Conservation (phyloP, 2,113 vertebrate genomes). For the Trachemys scripta region DNA sequence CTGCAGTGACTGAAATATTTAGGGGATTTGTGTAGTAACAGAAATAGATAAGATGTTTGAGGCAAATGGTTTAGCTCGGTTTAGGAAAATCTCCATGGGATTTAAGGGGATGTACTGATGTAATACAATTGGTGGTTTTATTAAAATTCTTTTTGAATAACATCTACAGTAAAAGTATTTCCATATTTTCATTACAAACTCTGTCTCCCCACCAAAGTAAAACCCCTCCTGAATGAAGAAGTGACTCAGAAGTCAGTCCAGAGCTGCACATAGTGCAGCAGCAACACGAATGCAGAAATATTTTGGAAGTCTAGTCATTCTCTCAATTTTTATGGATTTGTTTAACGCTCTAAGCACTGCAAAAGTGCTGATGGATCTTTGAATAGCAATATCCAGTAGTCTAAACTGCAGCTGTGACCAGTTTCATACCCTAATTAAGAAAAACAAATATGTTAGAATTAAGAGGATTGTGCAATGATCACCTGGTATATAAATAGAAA, state of each 20-base stretch:
- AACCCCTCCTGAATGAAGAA: constrained; percentile 18
- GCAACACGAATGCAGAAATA: neutral
- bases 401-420: neutral
- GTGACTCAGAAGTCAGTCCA: constrained; percentile 14
- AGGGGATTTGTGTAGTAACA: constrained; percentile 70
- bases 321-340: neutral
- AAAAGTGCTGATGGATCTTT: neutral
- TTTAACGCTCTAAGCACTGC: neutral
- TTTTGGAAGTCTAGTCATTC: constrained; percentile 18
- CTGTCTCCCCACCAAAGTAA: neutral
- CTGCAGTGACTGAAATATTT: constrained; percentile 65
- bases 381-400: neutral
- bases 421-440: neutral
- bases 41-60: constrained; percentile 73
- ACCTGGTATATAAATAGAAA: neutral
- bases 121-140: constrained; percentile 71
- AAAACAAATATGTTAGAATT: neutral
- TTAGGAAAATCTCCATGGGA: constrained; percentile 78
- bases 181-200: neutral
- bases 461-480: neutral
- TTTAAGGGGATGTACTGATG: constrained; percentile 70
- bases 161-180: constrained; percentile 41
- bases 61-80: constrained; percentile 63
- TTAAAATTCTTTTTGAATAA: constrained; percentile 73
- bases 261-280: constrained; percentile 7